Percentiles rank a stretch among this genome's conserved stretches.
These are phyloP conservation scores for Loriculus beryllinus DNA, from an alignment of 2,797 vertebrate genomes.

Conservation along the genomic window DNA sequence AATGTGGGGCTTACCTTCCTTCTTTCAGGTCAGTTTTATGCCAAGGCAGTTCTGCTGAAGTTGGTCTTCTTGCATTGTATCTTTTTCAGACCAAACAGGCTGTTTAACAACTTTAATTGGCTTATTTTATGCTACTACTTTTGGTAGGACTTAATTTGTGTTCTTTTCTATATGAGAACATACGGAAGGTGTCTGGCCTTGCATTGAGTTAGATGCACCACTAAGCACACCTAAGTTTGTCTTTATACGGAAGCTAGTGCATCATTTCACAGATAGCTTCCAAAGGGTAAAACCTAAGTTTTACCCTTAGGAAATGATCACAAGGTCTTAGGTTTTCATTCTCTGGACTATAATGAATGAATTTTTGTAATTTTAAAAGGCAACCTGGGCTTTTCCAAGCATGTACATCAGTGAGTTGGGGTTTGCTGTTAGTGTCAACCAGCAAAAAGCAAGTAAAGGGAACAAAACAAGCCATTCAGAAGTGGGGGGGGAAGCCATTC, in stretches of 20 bases:
- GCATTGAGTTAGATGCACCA: not conserved
- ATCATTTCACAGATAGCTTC: not conserved
- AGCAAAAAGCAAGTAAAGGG: not conserved
- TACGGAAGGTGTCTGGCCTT: not conserved
- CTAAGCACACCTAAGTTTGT: not conserved
- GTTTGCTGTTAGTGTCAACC: slow-evolving; percentile 12
- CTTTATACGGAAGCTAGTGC: not conserved
- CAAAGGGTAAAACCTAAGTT: not conserved
- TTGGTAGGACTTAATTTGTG: not conserved
- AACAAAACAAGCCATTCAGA: not conserved
- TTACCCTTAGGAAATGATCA: too few relatives aligned
- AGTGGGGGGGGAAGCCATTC: not conserved
- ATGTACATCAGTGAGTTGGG: not conserved
- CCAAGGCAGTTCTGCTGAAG: not conserved
- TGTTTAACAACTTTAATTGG: not conserved
- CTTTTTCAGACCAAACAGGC: not conserved
- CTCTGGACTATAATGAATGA: not conserved
- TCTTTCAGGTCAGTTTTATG: not conserved
- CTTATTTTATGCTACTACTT: not conserved
- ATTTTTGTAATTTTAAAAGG: not conserved
- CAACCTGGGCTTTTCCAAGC: not conserved
- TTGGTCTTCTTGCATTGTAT: not conserved
- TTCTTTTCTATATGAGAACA: not conserved
- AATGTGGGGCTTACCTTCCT: not conserved
- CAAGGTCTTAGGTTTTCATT: not conserved